Base-by-base conservation (phyloP, 2,113 vertebrate species). In the Cyphomyrus discorhynchus region DNA sequence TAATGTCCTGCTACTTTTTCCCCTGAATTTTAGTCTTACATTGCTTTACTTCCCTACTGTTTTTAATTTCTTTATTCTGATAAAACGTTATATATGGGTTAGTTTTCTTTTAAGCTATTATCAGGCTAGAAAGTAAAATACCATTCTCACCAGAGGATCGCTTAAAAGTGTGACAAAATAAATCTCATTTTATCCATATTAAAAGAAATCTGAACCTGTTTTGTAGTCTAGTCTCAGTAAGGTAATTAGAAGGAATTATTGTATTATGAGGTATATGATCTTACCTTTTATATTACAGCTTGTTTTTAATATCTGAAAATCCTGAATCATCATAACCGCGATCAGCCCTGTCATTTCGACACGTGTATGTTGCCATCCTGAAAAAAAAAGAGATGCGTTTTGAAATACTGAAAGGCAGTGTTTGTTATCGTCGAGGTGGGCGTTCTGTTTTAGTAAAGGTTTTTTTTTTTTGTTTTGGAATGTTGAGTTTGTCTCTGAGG, bases 401-500 rank as follows among this genome's bases (percentile, higher is more conserved):
- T 24, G n/a, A 39, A 24, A 58, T 17, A 17, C 39, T 70, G 88
- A n/a, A 66, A 74, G 42, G 66, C 90, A 70, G 24, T 58, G 85
- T 89, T 93, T 94, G 92, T 93, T 91, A 93, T 90, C 85, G 27
- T 35, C 88, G 90, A 92, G 93, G 94, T 93, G 87, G 83, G 87
- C 86, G 89, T 90, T 89, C 62, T 74, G 58, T 70, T 70, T 88
- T 46, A 50, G 90, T 91, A 88, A 86, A 90, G 91, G 93, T 94
- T 93, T 77, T 77, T 77, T 77, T 80, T 39, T 77, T 94, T 95
- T 96, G 95, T 92, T 94, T 89, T 89, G 95, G 95, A 96, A 96
- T 95, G 95, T 95, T 95, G 94, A 93, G 93, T 96, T 94, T 95
- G 94, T 93, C 94, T 92, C 89, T 94, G 95, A 95, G 94, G 94